Base-by-base conservation (phyloP, 2,888 invertebrate species). In the Hedya salicella region DNA sequence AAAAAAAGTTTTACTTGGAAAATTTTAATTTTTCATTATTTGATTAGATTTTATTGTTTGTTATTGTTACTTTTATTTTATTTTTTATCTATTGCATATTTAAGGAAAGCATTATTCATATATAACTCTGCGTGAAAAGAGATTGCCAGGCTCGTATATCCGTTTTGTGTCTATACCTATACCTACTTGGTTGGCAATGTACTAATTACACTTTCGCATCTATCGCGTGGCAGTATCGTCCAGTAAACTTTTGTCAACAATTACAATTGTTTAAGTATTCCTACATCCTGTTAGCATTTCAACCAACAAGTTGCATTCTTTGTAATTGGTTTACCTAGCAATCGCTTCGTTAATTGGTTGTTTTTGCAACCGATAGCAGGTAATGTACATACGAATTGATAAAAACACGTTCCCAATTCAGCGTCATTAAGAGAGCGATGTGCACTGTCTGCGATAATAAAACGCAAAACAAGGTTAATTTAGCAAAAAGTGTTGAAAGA, bases 341-440 rank as follows among this genome's bases (percentile, higher is more conserved):
- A 21, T 39, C 16, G 14, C 13, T 19, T 13, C 19, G n/a, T 46
- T 52, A 52, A 59, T 59, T 65, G 52, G 16, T 60, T 52, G 52
- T 59, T 48, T 63, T 63, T 54, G 63, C 48, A 63, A n/a, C 30
- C 49, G 63, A 48, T 49, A 49, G 54, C 40, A 39, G 62, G 53
- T 54, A 54, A 40, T 53, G 21, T 44, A 25, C 16, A 40, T 40
- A 25, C 21, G 16, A 57, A 36, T 60, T 42, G 54, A 68, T 63
- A 60, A 68, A 63, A 68, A 68, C 68, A 42, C 36, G 63, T 63
- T 63, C 60, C 42, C 60, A 49, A 59, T 64, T 52, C 25, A 36
- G 57, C 44, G 44, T 59, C 42, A 64, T 64, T 64, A 59, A 52
- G 50, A 59, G 50, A 44, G 17, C 50, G 44, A 64, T 64, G 57